phyloP scores from a whole-genome alignment of 53 echinoderm and acorn worm species.

The Pentamera pediparva region DNA sequence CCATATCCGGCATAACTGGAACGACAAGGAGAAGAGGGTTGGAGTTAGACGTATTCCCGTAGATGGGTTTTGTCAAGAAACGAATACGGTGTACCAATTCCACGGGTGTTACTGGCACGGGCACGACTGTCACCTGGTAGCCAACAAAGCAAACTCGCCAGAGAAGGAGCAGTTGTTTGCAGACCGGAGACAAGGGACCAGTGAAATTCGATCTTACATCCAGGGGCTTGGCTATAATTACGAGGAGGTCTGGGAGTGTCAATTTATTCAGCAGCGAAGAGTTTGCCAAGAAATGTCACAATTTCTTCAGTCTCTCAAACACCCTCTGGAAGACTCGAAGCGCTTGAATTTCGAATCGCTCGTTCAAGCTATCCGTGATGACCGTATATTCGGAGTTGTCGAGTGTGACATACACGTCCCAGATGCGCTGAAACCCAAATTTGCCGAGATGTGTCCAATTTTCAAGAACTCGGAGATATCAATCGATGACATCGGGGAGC shows the following conservation, averaged over 20 bases:
- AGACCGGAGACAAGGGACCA: too few species aligned
- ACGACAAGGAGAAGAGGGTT: slow-evolving; percentile 31
- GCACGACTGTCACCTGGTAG: too few species aligned
- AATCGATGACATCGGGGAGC: slow-evolving; percentile 32
- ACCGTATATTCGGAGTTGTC: slow-evolving; percentile 28
- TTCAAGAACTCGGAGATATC: slow-evolving; percentile 35
- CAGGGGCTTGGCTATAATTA: neutral
- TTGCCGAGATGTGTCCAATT: slow-evolving; percentile 46
- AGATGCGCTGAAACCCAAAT: neutral
- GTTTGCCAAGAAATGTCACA: too few species aligned
- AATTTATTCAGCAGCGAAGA: neutral
- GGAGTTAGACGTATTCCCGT: slow-evolving; percentile 30
- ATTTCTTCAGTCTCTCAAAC: too few species aligned
- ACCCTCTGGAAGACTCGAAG: too few species aligned
- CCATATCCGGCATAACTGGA: slow-evolving; percentile 33
- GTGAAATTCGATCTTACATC: neutral
- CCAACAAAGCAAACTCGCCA: too few species aligned
- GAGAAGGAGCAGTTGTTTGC: too few species aligned
- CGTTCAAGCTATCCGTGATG: slow-evolving; percentile 20
- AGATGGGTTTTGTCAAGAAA: slow-evolving; percentile 39
- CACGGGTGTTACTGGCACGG: too few species aligned
- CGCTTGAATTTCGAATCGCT: too few species aligned
- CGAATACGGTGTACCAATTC: too few species aligned
- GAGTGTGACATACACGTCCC: slow-evolving; percentile 50
- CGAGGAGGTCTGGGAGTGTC: slow-evolving; percentile 11